Conservation (phyloP, 2,113 vertebrate species). For the Numenius arquata region DNA sequence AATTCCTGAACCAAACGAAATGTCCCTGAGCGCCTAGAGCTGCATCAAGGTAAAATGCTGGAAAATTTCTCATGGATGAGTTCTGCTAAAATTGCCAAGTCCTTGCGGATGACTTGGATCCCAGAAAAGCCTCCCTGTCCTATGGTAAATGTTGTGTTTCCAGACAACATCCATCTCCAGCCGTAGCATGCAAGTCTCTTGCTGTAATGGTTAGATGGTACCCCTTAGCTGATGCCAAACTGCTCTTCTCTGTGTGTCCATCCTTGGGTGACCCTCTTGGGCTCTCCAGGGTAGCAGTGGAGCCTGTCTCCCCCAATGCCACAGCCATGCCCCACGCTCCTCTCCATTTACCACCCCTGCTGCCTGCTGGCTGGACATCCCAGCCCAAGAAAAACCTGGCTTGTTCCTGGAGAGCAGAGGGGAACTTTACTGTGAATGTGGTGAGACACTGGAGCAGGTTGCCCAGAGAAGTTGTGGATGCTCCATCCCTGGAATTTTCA, state of each 20-base stretch:
- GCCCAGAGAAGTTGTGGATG: too few relatives aligned
- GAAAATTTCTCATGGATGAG: not conserved
- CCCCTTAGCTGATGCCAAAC: not conserved
- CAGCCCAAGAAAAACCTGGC: not conserved
- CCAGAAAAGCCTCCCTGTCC: not conserved
- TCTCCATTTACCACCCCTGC: not conserved
- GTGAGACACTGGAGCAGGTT: too few relatives aligned
- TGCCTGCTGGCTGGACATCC: not conserved
- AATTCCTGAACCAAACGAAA: not conserved
- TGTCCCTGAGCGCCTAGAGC: not conserved
- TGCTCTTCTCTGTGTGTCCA: not conserved
- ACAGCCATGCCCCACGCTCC: not conserved
- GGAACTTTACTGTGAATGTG: not conserved
- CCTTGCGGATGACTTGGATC: not conserved
- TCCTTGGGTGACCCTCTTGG: not conserved
- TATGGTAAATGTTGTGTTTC: not conserved
- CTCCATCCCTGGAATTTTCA: too few relatives aligned
- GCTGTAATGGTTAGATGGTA: not conserved
- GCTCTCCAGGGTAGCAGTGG: not conserved
- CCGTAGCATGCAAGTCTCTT: accelerated
- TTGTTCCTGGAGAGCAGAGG: not conserved
- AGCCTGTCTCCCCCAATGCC: accelerated
- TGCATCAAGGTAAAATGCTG: not conserved
- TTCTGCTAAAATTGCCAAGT: not conserved
- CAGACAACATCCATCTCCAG: not conserved